Conservation (phyloP, 2,113 vertebrate species). For the Rostratula benghalensis region DNA sequence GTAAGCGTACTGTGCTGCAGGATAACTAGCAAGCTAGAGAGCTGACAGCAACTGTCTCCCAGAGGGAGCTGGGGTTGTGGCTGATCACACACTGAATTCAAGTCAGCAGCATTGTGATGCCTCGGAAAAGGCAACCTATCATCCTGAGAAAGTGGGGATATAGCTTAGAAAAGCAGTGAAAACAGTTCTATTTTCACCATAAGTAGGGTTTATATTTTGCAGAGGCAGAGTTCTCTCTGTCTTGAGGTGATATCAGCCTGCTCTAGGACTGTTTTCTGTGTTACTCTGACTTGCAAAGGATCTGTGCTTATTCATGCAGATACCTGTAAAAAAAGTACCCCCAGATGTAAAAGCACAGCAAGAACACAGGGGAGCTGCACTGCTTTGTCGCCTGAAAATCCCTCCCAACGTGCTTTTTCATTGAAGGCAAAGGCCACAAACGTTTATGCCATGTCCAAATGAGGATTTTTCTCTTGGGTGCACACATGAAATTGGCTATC, state of each 20-base stretch:
- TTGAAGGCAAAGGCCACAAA: background rate
- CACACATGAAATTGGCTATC: accelerated
- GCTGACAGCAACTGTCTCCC: background rate
- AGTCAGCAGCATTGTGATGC: background rate
- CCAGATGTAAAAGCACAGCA: background rate
- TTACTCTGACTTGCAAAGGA: background rate
- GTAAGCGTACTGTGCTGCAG: background rate
- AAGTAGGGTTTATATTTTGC: background rate
- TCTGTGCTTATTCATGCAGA: background rate
- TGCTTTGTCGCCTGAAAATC: background rate
- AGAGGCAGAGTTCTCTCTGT: background rate
- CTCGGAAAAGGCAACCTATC: background rate
- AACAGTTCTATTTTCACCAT: no score
- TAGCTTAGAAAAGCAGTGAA: background rate
- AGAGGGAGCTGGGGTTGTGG: background rate
- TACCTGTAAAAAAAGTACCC: background rate
- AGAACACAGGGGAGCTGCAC: background rate
- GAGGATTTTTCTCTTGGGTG: background rate
- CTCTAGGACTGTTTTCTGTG: background rate
- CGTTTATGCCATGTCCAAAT: no score
- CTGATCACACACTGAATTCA: background rate
- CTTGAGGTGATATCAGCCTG: background rate
- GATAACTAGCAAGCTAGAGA: background rate
- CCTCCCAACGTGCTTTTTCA: accelerated
- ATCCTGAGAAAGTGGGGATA: background rate